These are phyloP conservation scores for Helobdella robusta DNA, from an alignment of 2,888 invertebrate species.

Conservation along the genomic window DNA sequence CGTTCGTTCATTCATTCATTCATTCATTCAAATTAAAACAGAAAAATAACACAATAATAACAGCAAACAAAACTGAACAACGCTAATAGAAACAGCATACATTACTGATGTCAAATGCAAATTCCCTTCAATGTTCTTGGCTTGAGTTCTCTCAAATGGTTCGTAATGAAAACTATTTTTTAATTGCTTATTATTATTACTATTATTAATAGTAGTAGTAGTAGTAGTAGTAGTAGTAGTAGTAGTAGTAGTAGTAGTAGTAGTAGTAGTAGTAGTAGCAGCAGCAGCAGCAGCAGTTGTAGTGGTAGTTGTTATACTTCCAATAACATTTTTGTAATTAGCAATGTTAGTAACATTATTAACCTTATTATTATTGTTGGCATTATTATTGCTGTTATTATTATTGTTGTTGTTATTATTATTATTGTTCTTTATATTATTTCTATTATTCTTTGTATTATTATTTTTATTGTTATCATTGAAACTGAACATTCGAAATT, in stretches of 20 bases:
- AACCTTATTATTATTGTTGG: neutral
- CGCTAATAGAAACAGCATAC: too few relatives aligned
- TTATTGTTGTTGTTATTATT: neutral
- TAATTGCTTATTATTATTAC: neutral
- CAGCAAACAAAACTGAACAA: too few relatives aligned
- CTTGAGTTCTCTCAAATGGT: too few relatives aligned
- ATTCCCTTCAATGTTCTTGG: too few relatives aligned
- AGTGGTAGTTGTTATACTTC: slow-evolving; percentile 19
- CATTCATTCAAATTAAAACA: too few relatives aligned
- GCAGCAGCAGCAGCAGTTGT: slow-evolving; percentile 25
- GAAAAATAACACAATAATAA: too few relatives aligned
- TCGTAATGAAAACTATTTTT: too few relatives aligned
- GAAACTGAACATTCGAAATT: too few relatives aligned
- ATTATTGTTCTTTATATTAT: neutral
- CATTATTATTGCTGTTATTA: neutral
- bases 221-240: slow-evolving; percentile 25
- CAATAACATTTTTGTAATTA: neutral
- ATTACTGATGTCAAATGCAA: too few relatives aligned
- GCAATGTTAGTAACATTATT: neutral
- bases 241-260: slow-evolving; percentile 27
- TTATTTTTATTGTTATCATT: neutral
- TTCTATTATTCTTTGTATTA: neutral
- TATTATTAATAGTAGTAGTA: slow-evolving; percentile 12
- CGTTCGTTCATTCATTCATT: too few relatives aligned
- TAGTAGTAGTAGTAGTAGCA: slow-evolving; percentile 26